Conservation (phyloP, 2,888 invertebrate species). For the Polymixis lichenea region DNA sequence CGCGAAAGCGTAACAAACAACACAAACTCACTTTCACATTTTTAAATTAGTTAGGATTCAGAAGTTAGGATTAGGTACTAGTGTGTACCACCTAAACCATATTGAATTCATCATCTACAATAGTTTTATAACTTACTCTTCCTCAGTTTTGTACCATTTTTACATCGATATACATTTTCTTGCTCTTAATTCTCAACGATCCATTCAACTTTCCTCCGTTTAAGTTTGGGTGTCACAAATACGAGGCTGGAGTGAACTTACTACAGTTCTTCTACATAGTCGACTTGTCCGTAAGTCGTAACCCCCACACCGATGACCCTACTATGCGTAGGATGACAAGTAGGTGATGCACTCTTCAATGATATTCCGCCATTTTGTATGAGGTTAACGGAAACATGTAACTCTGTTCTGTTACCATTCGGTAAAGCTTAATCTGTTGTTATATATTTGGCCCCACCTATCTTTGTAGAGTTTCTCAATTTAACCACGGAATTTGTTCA, state of each 20-base stretch:
- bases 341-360: constrained; percentile 50
- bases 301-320: constrained; percentile 47
- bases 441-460: not conserved
- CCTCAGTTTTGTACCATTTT: not conserved
- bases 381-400: constrained; percentile 12
- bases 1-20: not conserved
- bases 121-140: not conserved
- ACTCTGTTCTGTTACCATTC: not conserved
- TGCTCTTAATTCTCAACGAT: constrained; percentile 26
- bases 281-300: not conserved
- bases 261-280: constrained; percentile 18
- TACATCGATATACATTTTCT: constrained; percentile 16
- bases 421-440: not conserved
- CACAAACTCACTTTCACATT: not conserved
- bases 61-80: not conserved
- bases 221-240: constrained; percentile 35
- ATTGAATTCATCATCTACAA: not conserved
- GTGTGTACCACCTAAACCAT: not conserved
- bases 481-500: not conserved
- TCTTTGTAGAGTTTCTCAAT: not conserved
- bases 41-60: not conserved
- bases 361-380: constrained; percentile 20
- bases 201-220: constrained; percentile 20
- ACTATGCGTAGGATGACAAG: constrained; percentile 52
- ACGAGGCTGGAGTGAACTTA: constrained; percentile 48